These are phyloP conservation scores for Chionoecetes opilio DNA, from an alignment of 1,140 invertebrate genomes.

Conservation along the genomic window DNA sequence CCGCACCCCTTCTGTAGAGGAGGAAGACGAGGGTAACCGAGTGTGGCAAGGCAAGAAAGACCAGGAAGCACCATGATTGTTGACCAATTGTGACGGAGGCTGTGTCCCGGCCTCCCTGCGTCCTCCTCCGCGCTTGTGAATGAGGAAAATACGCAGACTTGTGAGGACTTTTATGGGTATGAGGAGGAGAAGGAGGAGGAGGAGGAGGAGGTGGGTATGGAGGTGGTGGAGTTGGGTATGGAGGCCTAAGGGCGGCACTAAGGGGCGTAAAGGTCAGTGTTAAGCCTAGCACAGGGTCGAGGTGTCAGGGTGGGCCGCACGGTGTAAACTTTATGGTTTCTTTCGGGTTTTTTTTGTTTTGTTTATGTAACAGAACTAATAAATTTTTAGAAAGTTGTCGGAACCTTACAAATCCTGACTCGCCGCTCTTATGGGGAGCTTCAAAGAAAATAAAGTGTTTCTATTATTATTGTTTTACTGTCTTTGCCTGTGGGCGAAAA, in stretches of 20 bases:
- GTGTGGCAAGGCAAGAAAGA: constrained; percentile 58
- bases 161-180: background rate
- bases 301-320: background rate
- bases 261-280: background rate
- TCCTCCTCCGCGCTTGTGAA: background rate
- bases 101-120: background rate
- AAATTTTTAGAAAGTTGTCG: background rate
- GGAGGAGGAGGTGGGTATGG: background rate
- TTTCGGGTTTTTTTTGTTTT: background rate
- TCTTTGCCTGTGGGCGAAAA: no score
- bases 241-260: background rate
- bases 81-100: constrained; percentile 39
- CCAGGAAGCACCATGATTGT: constrained; percentile 56
- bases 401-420: background rate
- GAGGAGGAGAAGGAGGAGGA: background rate
- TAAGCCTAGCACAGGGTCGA: background rate
- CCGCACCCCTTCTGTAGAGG: constrained; percentile 39
- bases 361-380: constrained; percentile 21
- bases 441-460: no score
- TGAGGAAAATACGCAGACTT: background rate
- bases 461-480: no score
- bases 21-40: constrained; percentile 44
- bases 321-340: background rate
- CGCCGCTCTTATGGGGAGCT: no score
- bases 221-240: background rate